Percentiles rank a stretch among this genome's conserved stretches.
Conservation (phyloP, 2,888 invertebrate genomes). For the Oscheius sp. region DNA sequence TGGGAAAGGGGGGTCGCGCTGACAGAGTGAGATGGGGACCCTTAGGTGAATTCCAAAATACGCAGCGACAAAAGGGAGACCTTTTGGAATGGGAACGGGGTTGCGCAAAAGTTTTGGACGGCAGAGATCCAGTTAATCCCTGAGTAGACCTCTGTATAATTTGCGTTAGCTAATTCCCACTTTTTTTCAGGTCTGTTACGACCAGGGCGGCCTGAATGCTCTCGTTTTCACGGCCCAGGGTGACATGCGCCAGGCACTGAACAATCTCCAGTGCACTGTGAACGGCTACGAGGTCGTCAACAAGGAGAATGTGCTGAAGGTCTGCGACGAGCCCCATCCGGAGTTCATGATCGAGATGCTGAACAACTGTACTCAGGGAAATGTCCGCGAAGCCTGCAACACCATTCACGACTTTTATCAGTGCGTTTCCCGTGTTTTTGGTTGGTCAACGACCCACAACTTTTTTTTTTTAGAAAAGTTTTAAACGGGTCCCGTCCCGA, state of each 20-base stretch:
- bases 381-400: slow-evolving; percentile 73
- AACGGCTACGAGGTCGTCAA: slow-evolving; percentile 92
- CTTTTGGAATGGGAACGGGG: no score
- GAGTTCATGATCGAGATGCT: slow-evolving; percentile 91
- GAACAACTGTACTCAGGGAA: slow-evolving; percentile 83
- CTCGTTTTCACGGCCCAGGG: slow-evolving; percentile 98
- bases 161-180: neutral
- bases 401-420: slow-evolving; percentile 87
- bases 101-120: no score
- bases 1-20: no score
- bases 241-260: slow-evolving; percentile 95
- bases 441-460: neutral
- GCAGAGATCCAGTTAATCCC: no score
- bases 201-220: slow-evolving; percentile 92
- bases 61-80: no score
- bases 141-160: no score
- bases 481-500: no score
- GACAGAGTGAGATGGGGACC: no score
- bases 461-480: no score
- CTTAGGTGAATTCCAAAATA: no score
- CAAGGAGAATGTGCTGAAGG: slow-evolving; percentile 94
- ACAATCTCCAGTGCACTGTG: slow-evolving; percentile 94
- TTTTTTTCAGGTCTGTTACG: slow-evolving; percentile 80
- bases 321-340: slow-evolving; percentile 99
- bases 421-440: slow-evolving; percentile 14